Conservation (phyloP, 2,113 vertebrate species). For the Mus pahari region DNA sequence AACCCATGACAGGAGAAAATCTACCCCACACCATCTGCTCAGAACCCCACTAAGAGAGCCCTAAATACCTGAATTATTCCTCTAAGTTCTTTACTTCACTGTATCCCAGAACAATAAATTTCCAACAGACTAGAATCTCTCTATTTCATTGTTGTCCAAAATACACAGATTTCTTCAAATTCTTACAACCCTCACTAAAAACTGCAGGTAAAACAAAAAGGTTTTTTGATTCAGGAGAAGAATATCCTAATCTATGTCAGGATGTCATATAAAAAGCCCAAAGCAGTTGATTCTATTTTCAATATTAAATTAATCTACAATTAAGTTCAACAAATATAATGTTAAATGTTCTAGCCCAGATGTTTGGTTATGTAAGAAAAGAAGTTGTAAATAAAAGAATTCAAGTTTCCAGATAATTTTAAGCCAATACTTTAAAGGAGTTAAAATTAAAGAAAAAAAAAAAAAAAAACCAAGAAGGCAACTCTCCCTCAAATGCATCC, state of each 20-base stretch:
- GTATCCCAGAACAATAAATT: background rate
- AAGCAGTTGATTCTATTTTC: background rate
- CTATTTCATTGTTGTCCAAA: slow-evolving; percentile 22
- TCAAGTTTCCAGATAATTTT: slow-evolving; percentile 38
- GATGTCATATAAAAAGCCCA: background rate
- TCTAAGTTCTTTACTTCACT: background rate
- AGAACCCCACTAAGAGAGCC: background rate
- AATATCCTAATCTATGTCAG: background rate
- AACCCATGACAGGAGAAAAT: background rate
- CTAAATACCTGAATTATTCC: background rate
- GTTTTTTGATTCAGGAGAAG: background rate
- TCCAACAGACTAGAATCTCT: background rate
- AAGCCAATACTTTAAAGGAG: slow-evolving; percentile 43
- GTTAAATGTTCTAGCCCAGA: background rate
- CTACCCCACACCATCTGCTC: background rate
- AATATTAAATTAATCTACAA: slow-evolving; percentile 50
- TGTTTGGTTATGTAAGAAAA: slow-evolving; percentile 16
- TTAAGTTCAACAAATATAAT: slow-evolving; percentile 50
- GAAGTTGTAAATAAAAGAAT: slow-evolving; percentile 27
- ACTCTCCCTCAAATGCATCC: slow-evolving; percentile 28
- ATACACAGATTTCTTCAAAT: background rate
- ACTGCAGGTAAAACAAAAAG: background rate
- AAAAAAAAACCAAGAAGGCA: background rate
- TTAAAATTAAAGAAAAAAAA: slow-evolving; percentile 16
- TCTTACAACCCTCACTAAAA: slow-evolving; percentile 5